A percentile compares a stretch with the other conserved stretches of the same genome.
Conservation (phyloP, 2,113 vertebrate species). For the Odobenus rosmarus region DNA sequence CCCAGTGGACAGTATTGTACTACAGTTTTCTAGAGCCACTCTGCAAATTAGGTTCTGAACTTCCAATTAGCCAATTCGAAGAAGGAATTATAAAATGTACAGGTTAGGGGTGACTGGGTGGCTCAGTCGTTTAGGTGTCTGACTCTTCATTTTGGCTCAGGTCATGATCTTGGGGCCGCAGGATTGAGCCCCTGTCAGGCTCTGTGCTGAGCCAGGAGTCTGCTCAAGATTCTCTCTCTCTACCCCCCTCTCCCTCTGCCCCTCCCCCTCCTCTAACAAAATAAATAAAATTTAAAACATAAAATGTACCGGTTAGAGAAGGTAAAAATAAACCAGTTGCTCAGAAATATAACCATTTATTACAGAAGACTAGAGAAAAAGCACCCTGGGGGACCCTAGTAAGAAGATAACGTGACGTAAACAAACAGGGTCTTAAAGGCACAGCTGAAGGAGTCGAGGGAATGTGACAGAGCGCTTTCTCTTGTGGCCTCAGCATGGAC, state of each 20-base stretch:
- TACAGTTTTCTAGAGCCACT: not conserved
- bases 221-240: not conserved
- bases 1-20: not conserved
- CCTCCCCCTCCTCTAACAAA: not conserved
- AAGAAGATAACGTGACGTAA: not conserved
- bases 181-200: not conserved
- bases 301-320: not conserved
- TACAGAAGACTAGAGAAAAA: not conserved
- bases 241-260: not conserved
- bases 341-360: not conserved
- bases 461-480: not conserved
- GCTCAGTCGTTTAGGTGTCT: not conserved
- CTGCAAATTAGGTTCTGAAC: not conserved
- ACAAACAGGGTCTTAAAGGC: not conserved
- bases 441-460: not conserved
- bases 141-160: not conserved
- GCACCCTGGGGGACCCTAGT: too few relatives aligned
- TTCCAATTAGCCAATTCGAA: not conserved
- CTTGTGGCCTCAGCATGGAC: accelerated
- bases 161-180: not conserved
- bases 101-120: not conserved
- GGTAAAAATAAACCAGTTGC: not conserved
- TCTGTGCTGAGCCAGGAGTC: not conserved
- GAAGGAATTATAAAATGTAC: not conserved
- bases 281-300: not conserved